Evolutionary conservation across 2,888 invertebrate genomes (phyloP), one percentile per base, ranked within the genome.

Genomic region (Caradrina clavipalpis): DNA sequence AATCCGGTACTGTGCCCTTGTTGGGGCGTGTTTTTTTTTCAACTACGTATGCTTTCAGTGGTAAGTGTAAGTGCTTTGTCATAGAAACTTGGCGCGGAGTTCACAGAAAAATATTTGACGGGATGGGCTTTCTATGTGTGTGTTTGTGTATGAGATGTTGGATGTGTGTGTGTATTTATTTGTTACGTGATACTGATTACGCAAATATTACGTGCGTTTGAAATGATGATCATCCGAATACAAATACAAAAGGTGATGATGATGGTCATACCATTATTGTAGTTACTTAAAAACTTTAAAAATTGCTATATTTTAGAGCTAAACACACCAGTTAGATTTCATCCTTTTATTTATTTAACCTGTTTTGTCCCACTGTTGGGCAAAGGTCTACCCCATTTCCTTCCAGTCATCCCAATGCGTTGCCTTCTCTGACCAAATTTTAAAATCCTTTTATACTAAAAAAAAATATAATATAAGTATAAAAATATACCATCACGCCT

Each of bases 1-100:
- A 76, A 81, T 86, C 86, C 85, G 73, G 82, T 77, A 80, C 86
- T 69, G 62, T 76, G 76, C 75, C 81, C 80, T 82, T 80, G 69
- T 71, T 31, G 71, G 54, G 53, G 42, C 72, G 61, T 76, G 75
- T 83, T 86, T 85, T 89, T 89, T 88, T 87, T 87, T 79, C 81
- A 73, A 81, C 82, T 86, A 73, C 85, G 82, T 86, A 86, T 85
- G 85, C 88, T 89, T 83, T 86, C 82, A 83, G 83, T 84, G 82
- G 82, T 88, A 89, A 90, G 88, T 85, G 81, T 86, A 85, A 88
- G 85, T 85, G 86, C 87, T 89, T 85, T 86, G 88, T 87, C 89
- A 88, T 82, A 82, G 81, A 81, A 85, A 67, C 63, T 73, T 81
- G 63, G 47, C 49, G 68, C 17, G 31, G 47, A 51, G 68, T 58